Evolutionary conservation across 2,113 vertebrate genomes (phyloP).

Genomic region (Diadophis punctatus): DNA sequence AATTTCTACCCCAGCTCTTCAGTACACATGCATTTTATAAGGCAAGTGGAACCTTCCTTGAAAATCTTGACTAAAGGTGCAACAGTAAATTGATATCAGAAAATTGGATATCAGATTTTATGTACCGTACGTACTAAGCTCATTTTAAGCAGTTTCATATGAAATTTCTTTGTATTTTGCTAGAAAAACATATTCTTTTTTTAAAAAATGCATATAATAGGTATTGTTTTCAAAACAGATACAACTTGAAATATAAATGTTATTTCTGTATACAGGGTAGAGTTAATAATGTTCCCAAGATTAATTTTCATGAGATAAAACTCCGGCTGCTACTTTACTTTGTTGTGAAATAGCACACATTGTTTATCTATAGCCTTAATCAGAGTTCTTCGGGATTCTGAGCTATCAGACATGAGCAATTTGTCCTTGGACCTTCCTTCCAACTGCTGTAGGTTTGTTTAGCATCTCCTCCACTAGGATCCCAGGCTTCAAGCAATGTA

Average conservation of each 20-base stretch:
- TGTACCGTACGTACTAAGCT: not conserved
- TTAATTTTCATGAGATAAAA: slow-evolving; percentile 1
- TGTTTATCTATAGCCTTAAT: not conserved
- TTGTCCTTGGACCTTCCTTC: not conserved
- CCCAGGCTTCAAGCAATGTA: no score
- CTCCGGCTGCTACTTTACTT: not conserved
- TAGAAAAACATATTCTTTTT: not conserved
- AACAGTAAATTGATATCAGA: not conserved
- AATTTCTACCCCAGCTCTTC: no score
- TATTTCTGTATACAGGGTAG: not conserved
- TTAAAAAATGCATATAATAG: not conserved
- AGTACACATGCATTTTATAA: not conserved
- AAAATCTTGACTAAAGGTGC: not conserved
- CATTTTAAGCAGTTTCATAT: not conserved
- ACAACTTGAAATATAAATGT: not conserved
- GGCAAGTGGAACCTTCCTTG: not conserved
- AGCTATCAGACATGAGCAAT: not conserved
- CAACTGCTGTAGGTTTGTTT: not conserved
- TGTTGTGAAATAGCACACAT: not conserved
- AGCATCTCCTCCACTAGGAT: not conserved
- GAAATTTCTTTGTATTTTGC: not conserved
- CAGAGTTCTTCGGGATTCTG: not conserved
- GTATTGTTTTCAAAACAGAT: not conserved
- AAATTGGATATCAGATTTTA: not conserved
- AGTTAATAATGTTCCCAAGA: not conserved